Base-by-base conservation (phyloP, 2,888 invertebrate genomes). In the Pecten maximus region DNA sequence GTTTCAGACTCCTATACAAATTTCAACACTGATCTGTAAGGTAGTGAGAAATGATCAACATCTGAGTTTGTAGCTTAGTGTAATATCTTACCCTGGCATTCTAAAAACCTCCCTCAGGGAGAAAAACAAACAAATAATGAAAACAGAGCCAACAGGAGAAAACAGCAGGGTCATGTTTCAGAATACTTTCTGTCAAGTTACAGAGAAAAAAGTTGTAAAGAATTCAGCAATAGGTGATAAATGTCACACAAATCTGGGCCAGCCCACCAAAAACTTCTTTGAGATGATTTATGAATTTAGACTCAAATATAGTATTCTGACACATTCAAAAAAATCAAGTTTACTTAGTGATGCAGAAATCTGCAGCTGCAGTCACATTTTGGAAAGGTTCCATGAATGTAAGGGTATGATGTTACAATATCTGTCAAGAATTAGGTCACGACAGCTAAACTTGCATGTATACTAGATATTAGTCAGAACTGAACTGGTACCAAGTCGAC, bases 101-200 rank as follows among this genome's bases (percentile, higher is more conserved):
- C 74, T 35, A 35, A 74, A 74, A 74, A 35, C 74, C 35, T 74
- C 15, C 74, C 74, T 35, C 19, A n/a, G 23, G 23, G 23, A 54
- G 54, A 35, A 74, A 74, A 74, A 74, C 74, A 28, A 74, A 28
- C 35, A 74, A 74, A 74, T 74, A 74, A 74, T 74, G 35, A 74
- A 74, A 74, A 74, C 35, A 35, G 28, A 35, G 2, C 28, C 6
- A 28, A 74, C 8, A 44, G 35, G 74, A 74, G 74, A 74, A 74
- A 74, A 74, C 74, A 74, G 35, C 10, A 10, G 35, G 74, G 23
- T 74, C 35, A 35, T 74, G 74, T 54, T 54, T 54, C 54, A 54
- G 54, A 54, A 19, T 54, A 54, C 54, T 23, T 54, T 54, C 54
- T n/a, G 48, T 74, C 74, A 74, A 74, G 74, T 74, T 35, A 74